A percentile compares a stretch with the other conserved stretches of the same genome.
These are phyloP conservation scores for Rhaphigaster nebulosa DNA, from an alignment of 2,888 invertebrate genomes.

Conservation along the genomic window DNA sequence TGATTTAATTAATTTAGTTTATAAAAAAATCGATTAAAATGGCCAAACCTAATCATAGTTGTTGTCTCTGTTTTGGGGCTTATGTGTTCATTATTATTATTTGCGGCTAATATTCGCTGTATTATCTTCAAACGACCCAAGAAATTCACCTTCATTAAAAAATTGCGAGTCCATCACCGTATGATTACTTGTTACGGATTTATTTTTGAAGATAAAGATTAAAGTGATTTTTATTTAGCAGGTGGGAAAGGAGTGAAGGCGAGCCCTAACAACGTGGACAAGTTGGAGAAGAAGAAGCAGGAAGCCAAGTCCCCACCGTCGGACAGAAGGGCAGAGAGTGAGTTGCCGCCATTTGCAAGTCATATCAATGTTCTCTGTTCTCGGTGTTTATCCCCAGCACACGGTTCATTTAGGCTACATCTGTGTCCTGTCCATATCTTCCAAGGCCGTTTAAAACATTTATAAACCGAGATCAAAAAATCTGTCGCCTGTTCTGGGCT, in stretches of 20 bases:
- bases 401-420: constrained; percentile 27
- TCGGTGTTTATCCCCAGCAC: neutral
- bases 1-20: too few relatives aligned
- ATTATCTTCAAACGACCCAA: too few relatives aligned
- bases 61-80: too few relatives aligned
- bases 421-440: neutral
- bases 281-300: constrained; percentile 24
- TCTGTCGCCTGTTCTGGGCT: neutral
- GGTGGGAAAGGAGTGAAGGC: constrained; percentile 22
- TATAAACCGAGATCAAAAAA: neutral
- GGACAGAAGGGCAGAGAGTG: constrained; percentile 29
- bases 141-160: too few relatives aligned
- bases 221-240: neutral
- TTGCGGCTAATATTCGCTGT: too few relatives aligned
- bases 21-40: too few relatives aligned
- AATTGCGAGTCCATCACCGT: neutral
- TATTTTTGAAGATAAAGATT: neutral
- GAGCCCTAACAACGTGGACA: constrained; percentile 8
- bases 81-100: too few relatives aligned
- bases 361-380: neutral
- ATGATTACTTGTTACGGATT: neutral
- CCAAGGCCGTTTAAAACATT: neutral
- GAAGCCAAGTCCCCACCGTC: neutral
- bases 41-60: too few relatives aligned
- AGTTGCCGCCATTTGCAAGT: constrained; percentile 37